These are phyloP conservation scores for Cataglyphis rosenhaueri DNA, from an alignment of 2,888 invertebrate genomes.

Conservation along the genomic window DNA sequence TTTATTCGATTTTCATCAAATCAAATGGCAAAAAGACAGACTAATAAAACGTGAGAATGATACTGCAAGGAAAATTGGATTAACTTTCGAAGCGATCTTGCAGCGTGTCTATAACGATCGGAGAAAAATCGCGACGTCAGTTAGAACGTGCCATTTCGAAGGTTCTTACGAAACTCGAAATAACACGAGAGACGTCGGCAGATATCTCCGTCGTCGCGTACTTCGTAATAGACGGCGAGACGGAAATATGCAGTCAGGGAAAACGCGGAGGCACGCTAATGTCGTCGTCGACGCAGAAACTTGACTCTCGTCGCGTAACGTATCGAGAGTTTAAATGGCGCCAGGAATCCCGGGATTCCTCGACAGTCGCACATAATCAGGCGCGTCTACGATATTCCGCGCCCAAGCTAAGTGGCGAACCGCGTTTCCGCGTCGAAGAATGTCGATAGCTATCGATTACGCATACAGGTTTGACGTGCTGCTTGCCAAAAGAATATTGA, in stretches of 20 bases:
- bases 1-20: too few relatives aligned
- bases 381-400: conserved; percentile 55
- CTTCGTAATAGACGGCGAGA: conserved; percentile 62
- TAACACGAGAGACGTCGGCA: conserved; percentile 52
- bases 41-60: neutral
- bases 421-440: conserved; percentile 67
- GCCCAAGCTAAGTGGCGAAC: conserved; percentile 51
- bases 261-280: conserved; percentile 60
- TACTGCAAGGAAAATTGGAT: neutral
- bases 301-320: conserved; percentile 59
- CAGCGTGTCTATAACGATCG: neutral
- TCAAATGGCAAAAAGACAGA: neutral
- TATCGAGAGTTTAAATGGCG: conserved; percentile 67
- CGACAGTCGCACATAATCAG: conserved; percentile 67
- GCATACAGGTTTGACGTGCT: conserved; percentile 8
- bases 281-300: conserved; percentile 65
- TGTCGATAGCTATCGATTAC: conserved; percentile 65
- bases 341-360: conserved; percentile 63
- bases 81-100: neutral
- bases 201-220: conserved; percentile 14
- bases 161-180: conserved; percentile 58
- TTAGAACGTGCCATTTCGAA: conserved; percentile 1
- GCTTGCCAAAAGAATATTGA: conserved; percentile 14
- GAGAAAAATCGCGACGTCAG: conserved; percentile 35
- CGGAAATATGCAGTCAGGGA: conserved; percentile 64